Conservation (phyloP, 2,888 invertebrate genomes). For the Aleiodes testaceus region DNA sequence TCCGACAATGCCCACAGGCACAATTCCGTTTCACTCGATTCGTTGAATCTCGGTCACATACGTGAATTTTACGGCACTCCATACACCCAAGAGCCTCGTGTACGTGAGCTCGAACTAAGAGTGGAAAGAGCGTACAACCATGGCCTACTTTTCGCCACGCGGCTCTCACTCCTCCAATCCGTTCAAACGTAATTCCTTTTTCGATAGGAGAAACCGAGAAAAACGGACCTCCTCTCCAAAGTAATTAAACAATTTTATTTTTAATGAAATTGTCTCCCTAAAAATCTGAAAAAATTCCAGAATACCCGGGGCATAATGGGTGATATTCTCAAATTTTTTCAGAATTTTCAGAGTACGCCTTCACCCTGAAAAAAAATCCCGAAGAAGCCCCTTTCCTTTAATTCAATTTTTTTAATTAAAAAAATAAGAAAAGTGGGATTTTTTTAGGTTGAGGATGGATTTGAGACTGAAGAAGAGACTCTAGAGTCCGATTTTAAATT, state of each 20-base stretch:
- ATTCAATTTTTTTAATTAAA: no score
- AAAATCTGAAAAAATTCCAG: neutral
- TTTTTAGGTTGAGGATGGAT: no score
- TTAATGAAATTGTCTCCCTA: neutral
- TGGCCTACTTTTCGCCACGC: slow-evolving; percentile 64
- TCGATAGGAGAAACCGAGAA: no score
- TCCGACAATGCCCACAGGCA: slow-evolving; percentile 13
- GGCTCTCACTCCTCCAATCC: slow-evolving; percentile 39
- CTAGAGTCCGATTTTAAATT: no score
- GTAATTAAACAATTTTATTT: neutral
- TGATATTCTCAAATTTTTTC: neutral
- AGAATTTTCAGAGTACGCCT: no score
- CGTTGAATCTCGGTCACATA: slow-evolving; percentile 15
- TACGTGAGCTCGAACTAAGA: neutral
- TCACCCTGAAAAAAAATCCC: neutral
- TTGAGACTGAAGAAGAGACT: neutral
- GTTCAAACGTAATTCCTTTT: neutral
- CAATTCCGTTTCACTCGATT: slow-evolving; percentile 20
- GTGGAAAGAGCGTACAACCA: slow-evolving; percentile 63
- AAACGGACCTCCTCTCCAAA: no score
- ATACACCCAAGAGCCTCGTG: no score
- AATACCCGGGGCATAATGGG: neutral
- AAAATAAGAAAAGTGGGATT: no score
- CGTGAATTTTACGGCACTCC: neutral
- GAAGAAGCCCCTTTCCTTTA: no score